Conservation (phyloP, 2,888 invertebrate genomes). For the Pristionchus japonicus region DNA sequence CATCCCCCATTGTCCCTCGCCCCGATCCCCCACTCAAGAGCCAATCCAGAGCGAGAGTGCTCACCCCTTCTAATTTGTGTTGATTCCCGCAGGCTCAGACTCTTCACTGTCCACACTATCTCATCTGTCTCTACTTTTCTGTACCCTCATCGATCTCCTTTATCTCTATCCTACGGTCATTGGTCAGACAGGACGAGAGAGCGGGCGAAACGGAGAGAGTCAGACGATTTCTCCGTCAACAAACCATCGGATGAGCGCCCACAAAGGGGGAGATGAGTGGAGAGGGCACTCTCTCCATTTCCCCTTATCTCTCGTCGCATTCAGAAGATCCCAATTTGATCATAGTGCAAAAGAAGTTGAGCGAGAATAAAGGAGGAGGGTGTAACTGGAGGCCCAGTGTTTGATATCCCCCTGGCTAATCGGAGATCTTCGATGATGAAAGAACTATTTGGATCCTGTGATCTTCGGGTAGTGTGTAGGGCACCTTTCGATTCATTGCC, state of each 20-base stretch:
- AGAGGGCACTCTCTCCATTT: neutral
- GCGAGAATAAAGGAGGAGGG: neutral
- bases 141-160: too few species aligned
- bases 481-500: too few species aligned
- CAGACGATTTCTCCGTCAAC: constrained; percentile 5
- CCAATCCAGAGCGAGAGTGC: neutral
- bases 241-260: constrained; percentile 29
- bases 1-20: neutral
- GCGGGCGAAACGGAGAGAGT: neutral
- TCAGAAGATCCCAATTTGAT: constrained; percentile 7
- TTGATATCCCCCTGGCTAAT: neutral
- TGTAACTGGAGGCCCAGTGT: neutral
- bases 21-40: constrained; percentile 27
- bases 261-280: constrained; percentile 20
- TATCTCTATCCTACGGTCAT: too few species aligned
- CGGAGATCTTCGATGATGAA: neutral
- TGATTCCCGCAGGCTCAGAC: neutral
- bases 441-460: neutral
- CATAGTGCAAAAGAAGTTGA: constrained; percentile 28
- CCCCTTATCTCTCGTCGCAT: neutral
- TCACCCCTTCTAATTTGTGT: constrained; percentile 39
- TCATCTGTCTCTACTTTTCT: neutral
- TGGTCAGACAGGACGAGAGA: neutral
- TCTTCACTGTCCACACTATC: neutral
- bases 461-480: too few species aligned